Base-by-base conservation (phyloP, 2,888 invertebrate species). In the Macrosiphum euphorbiae region DNA sequence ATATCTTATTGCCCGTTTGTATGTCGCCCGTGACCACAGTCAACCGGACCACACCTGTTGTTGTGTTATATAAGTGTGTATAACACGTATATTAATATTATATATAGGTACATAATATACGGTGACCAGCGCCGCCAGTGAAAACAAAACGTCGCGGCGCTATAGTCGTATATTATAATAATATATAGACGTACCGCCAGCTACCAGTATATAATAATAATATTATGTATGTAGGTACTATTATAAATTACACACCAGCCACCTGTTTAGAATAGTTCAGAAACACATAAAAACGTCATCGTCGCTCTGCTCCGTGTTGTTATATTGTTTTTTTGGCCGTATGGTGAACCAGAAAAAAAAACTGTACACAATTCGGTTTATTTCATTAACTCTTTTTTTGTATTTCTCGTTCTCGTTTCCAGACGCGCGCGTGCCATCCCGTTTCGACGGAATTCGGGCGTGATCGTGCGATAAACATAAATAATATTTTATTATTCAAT, bases 21-120 rank as follows among this genome's bases (percentile, higher is more conserved):
- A 52, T 55, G 92, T 52, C 88, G 35, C 67, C 88, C 92, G 92
- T 88, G 92, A 92, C 88, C 92, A 88, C 88, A 78, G 88, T 78
- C 88, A 92, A 88, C 87, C 35, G n/a, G 52, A 58, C 52, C 88
- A 44, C 92, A 88, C 92, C 92, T 92, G 92, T 52, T 90, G 47
- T n/a, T n/a, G 67, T 88, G 35, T 78, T 78, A 41, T 78, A 78
- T 35, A 78, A 78, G 78, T 78, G 35, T 78, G 16, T 78, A 35
- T 1, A 35, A 78, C 78, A 52, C 50, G 90, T 47, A 78, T 44
- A 58, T 7, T 88, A 44, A 35, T 58, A 58, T 58, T 35, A 55
- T 28, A 8, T 35, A 35, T 35, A 78, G 20, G 35, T 78, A 35
- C 8, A 8, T 5, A 16, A 67, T 35, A n/a, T 35, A 5, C 16